Base-by-base conservation (phyloP, 2,888 invertebrate species). In the Halocaridina rubra region DNA sequence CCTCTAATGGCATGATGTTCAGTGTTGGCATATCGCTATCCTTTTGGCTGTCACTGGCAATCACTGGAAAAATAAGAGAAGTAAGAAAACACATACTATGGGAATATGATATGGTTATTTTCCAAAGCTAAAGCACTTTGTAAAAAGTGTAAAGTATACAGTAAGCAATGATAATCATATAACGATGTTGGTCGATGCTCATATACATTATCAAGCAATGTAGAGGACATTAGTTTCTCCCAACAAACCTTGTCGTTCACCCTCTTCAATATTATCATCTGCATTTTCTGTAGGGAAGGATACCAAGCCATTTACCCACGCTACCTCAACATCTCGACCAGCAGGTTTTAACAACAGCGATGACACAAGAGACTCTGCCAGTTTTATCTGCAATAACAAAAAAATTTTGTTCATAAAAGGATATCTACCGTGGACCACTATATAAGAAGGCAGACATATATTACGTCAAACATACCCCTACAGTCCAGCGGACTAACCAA, bases 361-460 rank as follows among this genome's bases (percentile, higher is more conserved):
- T 0, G 96, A 96, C 88, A 98, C 96, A 86, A 98, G 92, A 3
- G 96, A 95, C 91, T 98, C 98, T 1, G 97, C 97, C 64, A 98
- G 92, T 79, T 96, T 95, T 87, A 98, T 97, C 96, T 96, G 90
- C 0, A 81, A 46, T 24, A 77, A 27, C 27, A 57, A 59, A 30
- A 69, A 2, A 53, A 53, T 53, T n/a, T n/a, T n/a, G n/a, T n/a
- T n/a, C n/a, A n/a, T n/a, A n/a, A n/a, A n/a, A n/a, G n/a, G n/a
- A n/a, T n/a, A n/a, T n/a, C n/a, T n/a, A n/a, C n/a, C n/a, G n/a
- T n/a, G n/a, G n/a, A n/a, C n/a, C n/a, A n/a, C n/a, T n/a, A n/a
- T n/a, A n/a, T n/a, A n/a, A n/a, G n/a, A n/a, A n/a, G n/a, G n/a
- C n/a, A n/a, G n/a, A n/a, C n/a, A n/a, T n/a, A n/a, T n/a, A n/a